Conservation (phyloP, 2,797 vertebrate species). For the Chromobotia macracanthus region DNA sequence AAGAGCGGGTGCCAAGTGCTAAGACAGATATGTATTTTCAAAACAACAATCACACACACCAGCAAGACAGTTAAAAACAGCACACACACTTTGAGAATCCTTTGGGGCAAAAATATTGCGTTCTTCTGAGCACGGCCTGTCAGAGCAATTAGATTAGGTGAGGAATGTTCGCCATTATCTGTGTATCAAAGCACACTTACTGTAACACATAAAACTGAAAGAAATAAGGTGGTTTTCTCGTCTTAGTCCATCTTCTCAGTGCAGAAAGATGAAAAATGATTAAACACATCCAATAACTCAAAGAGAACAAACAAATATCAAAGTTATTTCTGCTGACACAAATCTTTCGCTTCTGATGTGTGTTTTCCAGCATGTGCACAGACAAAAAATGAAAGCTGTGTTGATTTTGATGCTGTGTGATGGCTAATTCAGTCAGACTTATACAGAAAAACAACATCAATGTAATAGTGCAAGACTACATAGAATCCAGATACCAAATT, state of each 20-base stretch:
- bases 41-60: not conserved
- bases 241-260: not conserved
- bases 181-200: constrained; percentile 20
- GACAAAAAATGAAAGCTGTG: not conserved
- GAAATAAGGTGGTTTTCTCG: no score
- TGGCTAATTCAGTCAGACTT: constrained; percentile 7
- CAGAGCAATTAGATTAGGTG: constrained; percentile 20
- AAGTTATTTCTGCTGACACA: no score
- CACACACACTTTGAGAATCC: not conserved
- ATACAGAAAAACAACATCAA: constrained; percentile 4
- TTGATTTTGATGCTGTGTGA: constrained; percentile 7
- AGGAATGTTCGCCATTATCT: not conserved
- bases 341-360: not conserved
- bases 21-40: not conserved
- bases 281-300: not conserved
- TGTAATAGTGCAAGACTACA: not conserved
- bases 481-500: constrained; percentile 28
- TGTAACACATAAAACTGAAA: constrained; percentile 6
- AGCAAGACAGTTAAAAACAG: not conserved
- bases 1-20: not conserved
- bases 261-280: not conserved
- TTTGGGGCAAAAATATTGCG: not conserved
- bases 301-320: not conserved
- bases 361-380: not conserved
- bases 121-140: constrained; percentile 3